Evolutionary conservation across 1,140 invertebrate species (phyloP).

Genomic region (Aradophagus sp.): DNA sequence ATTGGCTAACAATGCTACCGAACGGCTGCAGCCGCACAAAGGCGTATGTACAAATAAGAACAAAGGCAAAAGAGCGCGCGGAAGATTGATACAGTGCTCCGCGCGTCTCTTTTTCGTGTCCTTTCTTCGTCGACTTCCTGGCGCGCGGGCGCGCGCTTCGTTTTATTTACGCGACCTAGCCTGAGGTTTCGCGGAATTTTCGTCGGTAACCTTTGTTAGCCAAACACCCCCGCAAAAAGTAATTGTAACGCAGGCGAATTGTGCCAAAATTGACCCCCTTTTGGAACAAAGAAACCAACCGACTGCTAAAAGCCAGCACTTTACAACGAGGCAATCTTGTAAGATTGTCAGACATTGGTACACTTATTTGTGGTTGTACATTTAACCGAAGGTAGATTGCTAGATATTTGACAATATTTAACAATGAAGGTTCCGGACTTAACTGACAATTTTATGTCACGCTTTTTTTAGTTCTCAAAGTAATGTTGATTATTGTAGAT

Average conservation of each 20-base stretch:
- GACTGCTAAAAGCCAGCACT: no score
- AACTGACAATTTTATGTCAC: no score
- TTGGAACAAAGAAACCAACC: no score
- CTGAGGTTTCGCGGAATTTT: conserved; percentile 14
- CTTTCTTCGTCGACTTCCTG: conserved; percentile 10
- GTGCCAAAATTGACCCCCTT: conserved; percentile 23
- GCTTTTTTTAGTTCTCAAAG: no score
- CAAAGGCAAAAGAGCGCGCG: conserved; percentile 24
- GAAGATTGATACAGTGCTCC: conserved; percentile 47
- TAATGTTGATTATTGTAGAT: no score
- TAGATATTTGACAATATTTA: no score
- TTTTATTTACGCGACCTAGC: conserved; percentile 25
- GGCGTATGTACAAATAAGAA: conserved; percentile 50
- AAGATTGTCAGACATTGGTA: no score
- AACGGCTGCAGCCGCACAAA: conserved; percentile 30
- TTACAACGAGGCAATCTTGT: no score
- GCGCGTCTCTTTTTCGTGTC: conserved; percentile 16
- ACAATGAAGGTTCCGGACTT: no score
- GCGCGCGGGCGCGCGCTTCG: conserved; percentile 12
- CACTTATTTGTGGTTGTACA: no score
- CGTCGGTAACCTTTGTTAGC: not conserved
- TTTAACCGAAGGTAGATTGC: no score
- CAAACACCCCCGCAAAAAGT: conserved; percentile 15
- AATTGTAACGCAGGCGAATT: conserved; percentile 12
- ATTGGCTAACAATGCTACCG: conserved; percentile 53